These are phyloP conservation scores for Phalacrocorax aristotelis DNA, from an alignment of 2,113 vertebrate genomes.

Conservation along the genomic window DNA sequence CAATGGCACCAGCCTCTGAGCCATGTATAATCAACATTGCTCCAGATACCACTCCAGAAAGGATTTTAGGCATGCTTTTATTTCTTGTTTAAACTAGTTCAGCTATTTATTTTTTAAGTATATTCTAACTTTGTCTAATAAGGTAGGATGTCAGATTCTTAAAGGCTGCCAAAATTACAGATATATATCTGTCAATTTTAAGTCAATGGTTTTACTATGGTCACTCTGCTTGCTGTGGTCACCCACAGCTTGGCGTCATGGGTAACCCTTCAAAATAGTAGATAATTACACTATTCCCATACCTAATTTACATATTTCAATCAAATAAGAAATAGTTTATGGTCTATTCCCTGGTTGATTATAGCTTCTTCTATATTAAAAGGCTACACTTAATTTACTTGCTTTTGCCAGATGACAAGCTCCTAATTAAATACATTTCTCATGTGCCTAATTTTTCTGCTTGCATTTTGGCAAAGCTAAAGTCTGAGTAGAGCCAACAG, in stretches of 20 bases:
- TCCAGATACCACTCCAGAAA: neutral
- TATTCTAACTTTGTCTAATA: neutral
- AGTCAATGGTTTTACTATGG: neutral
- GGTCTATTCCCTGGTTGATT: neutral
- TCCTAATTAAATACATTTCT: constrained; percentile 44
- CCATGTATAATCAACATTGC: neutral
- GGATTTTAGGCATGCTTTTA: neutral
- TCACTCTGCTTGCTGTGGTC: neutral
- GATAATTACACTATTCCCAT: neutral
- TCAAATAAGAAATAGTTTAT: constrained; percentile 12
- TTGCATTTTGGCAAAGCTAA: constrained; percentile 20
- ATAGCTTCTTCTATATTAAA: neutral
- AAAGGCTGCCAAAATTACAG: neutral
- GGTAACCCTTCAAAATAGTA: neutral
- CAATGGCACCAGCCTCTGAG: no score
- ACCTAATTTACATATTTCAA: neutral
- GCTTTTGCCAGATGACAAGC: constrained; percentile 13
- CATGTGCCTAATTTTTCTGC: neutral
- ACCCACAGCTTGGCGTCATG: neutral
- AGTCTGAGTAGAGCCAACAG: neutral
- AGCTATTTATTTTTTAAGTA: neutral
- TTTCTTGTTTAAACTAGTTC: neutral
- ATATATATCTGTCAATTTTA: neutral
- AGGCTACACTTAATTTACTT: neutral
- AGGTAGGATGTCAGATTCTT: neutral